These are phyloP conservation scores for Diceros bicornis DNA, from an alignment of 2,797 vertebrate genomes.

Conservation along the genomic window DNA sequence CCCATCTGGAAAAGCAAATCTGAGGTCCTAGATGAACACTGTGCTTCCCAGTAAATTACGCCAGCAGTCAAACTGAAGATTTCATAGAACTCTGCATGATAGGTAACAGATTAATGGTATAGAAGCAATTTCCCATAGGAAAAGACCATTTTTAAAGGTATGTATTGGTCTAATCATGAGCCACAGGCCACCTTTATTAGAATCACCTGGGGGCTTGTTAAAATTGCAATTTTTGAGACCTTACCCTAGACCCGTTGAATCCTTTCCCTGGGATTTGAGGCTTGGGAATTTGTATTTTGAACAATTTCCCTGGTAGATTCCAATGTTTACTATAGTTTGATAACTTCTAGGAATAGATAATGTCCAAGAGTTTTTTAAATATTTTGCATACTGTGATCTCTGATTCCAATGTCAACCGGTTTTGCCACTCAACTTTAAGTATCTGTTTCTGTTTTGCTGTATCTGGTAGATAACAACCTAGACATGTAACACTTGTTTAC, in stretches of 20 bases:
- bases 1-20: neutral
- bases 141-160: constrained; percentile 38
- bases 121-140: neutral
- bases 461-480: neutral
- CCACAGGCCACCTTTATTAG: neutral
- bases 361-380: neutral
- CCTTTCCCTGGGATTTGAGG: neutral
- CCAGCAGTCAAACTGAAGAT: neutral
- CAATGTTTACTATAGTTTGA: neutral
- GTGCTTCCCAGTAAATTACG: neutral
- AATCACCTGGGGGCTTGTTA: neutral
- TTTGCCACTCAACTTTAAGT: constrained; percentile 30
- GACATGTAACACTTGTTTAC: neutral
- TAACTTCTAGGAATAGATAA: neutral
- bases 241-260: neutral
- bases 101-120: neutral
- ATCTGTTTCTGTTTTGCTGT: neutral
- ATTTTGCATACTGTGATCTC: neutral
- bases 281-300: neutral
- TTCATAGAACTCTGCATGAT: neutral
- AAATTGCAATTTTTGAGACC: neutral
- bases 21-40: neutral
- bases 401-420: neutral
- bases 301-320: neutral
- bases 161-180: neutral